Conservation (phyloP, 2,888 invertebrate genomes). For the Hirtodrosophila cameraria region DNA sequence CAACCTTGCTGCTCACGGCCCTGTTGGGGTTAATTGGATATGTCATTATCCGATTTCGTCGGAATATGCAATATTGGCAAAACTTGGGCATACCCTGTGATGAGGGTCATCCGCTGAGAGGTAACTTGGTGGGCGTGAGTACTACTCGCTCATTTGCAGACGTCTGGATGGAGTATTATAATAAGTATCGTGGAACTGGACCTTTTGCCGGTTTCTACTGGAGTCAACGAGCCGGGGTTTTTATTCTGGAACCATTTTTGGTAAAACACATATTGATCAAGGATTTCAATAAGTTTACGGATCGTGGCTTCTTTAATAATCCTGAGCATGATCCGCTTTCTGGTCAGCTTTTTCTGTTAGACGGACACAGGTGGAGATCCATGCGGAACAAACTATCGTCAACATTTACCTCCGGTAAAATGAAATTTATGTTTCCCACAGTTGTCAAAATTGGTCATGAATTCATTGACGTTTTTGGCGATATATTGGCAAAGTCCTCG, state of each 20-base stretch:
- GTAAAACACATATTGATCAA: constrained; percentile 76
- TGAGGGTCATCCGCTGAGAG: constrained; percentile 55
- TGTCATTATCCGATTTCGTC: constrained; percentile 37
- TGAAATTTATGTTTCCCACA: constrained; percentile 84
- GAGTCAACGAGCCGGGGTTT: constrained; percentile 61
- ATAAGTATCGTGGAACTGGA: constrained; percentile 49
- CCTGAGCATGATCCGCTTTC: constrained; percentile 82
- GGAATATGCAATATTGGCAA: constrained; percentile 48
- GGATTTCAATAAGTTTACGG: constrained; percentile 82
- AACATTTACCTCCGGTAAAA: constrained; percentile 85
- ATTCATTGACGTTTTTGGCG: constrained; percentile 58
- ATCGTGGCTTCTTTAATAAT: constrained; percentile 81
- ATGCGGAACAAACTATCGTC: constrained; percentile 84
- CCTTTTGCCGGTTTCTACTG: constrained; percentile 79
- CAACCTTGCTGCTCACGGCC: constrained; percentile 32
- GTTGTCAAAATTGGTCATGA: constrained; percentile 66
- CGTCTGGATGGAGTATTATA: constrained; percentile 49
- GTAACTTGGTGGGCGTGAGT: constrained; percentile 52
- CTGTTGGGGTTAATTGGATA: constrained; percentile 49
- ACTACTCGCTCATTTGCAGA: constrained; percentile 44
- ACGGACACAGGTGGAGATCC: constrained; percentile 84
- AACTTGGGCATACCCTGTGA: constrained; percentile 59
- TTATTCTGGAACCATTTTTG: constrained; percentile 61
- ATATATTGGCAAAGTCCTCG: constrained; percentile 29
- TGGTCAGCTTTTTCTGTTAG: constrained; percentile 80